A percentile compares a stretch with the other conserved stretches of the same genome.
Conservation (phyloP, 2,888 invertebrate genomes). For the Aphidoletes aphidimyza region DNA sequence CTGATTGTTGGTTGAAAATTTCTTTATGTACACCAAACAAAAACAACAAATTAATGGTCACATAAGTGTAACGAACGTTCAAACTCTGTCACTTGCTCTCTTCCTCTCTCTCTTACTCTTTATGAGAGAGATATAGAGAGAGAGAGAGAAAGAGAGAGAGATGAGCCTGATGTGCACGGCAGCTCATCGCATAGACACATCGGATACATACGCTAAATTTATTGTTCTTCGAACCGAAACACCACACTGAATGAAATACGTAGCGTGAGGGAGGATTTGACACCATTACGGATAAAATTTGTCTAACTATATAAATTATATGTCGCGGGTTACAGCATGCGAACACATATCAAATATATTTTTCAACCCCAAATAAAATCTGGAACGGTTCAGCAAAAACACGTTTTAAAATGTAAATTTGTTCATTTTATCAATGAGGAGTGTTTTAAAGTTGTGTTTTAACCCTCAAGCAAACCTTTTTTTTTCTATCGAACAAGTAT, state of each 20-base stretch:
- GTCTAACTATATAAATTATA: slow-evolving; percentile 52
- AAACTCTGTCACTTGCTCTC: too few species aligned
- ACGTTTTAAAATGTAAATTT: background rate
- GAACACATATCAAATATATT: background rate
- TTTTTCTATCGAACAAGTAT: too few species aligned
- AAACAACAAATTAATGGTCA: slow-evolving; percentile 34
- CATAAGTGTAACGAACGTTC: background rate
- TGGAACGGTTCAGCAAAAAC: background rate
- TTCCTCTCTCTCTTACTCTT: too few species aligned
- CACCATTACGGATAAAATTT: slow-evolving; percentile 41
- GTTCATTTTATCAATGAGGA: too few species aligned
- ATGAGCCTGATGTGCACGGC: too few species aligned
- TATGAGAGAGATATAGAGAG: too few species aligned
- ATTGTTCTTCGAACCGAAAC: slow-evolving; percentile 20
- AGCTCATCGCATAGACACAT: background rate
- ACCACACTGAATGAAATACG: slow-evolving; percentile 30
- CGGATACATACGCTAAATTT: background rate
- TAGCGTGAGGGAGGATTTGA: slow-evolving; percentile 40
- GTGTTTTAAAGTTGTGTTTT: too few species aligned
- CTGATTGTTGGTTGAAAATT: too few species aligned
- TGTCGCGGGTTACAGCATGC: background rate
- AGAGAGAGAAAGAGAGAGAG: too few species aligned
- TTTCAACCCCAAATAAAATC: too few species aligned
- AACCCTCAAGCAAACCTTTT: too few species aligned
- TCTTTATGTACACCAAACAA: too few species aligned